A percentile compares a stretch with the other conserved stretches of the same genome.
phyloP scores from a whole-genome alignment of 92 coral and sea anemone species.

The Umimayanthus chanpuru region DNA sequence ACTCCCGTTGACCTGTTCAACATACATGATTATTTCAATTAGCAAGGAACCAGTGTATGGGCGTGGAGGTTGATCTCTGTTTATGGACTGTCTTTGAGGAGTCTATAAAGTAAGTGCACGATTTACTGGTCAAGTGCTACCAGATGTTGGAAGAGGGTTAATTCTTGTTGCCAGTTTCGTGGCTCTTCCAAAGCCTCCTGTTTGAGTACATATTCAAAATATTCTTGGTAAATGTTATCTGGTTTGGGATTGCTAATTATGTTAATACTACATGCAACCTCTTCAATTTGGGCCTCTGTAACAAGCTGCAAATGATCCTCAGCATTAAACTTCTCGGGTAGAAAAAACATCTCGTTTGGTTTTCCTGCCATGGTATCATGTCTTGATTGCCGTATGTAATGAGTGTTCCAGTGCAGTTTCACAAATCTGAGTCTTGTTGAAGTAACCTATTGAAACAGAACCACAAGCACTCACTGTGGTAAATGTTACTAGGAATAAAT shows the following conservation, averaged over 20 bases:
- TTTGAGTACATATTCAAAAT: background rate
- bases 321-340: slow-evolving; percentile 12
- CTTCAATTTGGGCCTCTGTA: slow-evolving; percentile 22
- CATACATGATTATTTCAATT: too few relatives aligned
- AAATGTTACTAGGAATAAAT: too few relatives aligned
- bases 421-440: background rate
- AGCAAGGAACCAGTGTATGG: too few relatives aligned
- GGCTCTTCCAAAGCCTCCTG: slow-evolving; percentile 3
- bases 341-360: slow-evolving; percentile 30
- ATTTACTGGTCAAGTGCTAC: too few relatives aligned
- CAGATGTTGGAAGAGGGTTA: background rate
- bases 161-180: background rate
- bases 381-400: slow-evolving; percentile 22
- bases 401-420: slow-evolving; percentile 15
- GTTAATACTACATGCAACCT: background rate
- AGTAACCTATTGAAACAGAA: background rate
- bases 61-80: too few relatives aligned
- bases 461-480: too few relatives aligned
- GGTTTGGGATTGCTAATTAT: background rate
- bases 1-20: too few relatives aligned
- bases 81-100: too few relatives aligned
- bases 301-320: slow-evolving; percentile 36
- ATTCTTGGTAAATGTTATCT: slow-evolving; percentile 3
- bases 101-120: too few relatives aligned
- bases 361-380: slow-evolving; percentile 22